A percentile compares a stretch with the other conserved stretches of the same genome.
These are phyloP conservation scores for Rhyacichthys aspro DNA, from an alignment of 2,797 vertebrate species.

Conservation along the genomic window DNA sequence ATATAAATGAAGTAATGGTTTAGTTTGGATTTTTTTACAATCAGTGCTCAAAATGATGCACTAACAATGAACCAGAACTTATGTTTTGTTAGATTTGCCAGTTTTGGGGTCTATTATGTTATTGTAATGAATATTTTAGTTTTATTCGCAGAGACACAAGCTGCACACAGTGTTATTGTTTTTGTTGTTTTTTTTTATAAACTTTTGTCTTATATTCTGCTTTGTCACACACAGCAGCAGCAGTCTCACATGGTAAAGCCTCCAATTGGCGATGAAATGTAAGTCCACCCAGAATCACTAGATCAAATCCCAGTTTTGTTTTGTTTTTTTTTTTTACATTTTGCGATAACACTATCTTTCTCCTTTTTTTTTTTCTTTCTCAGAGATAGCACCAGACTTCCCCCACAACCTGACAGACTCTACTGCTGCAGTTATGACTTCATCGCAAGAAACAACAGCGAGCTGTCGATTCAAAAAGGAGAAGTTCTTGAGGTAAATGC, in stretches of 20 bases:
- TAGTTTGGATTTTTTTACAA: too few species aligned
- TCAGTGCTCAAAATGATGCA: too few species aligned
- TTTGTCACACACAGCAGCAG: slow-evolving; percentile 18
- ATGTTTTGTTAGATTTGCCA: too few species aligned
- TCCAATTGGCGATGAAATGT: slow-evolving; percentile 53
- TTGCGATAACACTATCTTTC: background rate
- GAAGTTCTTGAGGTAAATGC: slow-evolving; percentile 83
- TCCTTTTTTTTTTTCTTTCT: background rate
- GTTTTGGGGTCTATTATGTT: too few species aligned
- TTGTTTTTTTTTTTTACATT: background rate
- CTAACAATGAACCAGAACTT: too few species aligned
- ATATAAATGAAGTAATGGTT: too few species aligned
- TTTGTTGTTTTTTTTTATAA: too few species aligned
- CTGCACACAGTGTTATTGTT: too few species aligned
- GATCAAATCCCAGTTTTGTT: background rate
- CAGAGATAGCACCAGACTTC: slow-evolving; percentile 58
- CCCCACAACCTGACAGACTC: slow-evolving; percentile 48
- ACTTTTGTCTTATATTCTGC: background rate
- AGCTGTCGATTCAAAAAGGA: slow-evolving; percentile 86
- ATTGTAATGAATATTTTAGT: too few species aligned
- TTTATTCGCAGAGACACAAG: too few species aligned
- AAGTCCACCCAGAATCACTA: slow-evolving; percentile 19
- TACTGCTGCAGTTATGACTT: slow-evolving; percentile 88
- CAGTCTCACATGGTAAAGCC: slow-evolving; percentile 1
- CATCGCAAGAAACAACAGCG: slow-evolving; percentile 88